Conservation (phyloP, 92 coral and sea anemone species). For the Pocillopora meandrina region DNA sequence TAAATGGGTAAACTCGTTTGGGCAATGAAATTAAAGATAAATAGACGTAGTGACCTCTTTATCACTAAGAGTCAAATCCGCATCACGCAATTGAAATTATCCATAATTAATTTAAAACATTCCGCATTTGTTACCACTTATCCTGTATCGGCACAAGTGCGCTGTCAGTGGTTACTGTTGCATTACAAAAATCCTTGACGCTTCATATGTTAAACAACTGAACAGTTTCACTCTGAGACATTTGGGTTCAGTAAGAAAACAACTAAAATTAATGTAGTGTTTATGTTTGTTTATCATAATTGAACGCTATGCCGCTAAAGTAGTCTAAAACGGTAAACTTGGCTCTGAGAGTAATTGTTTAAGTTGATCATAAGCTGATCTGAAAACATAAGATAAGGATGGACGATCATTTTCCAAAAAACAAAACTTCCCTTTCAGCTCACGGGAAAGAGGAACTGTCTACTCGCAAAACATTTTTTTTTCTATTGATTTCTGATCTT, state of each 20-base stretch:
- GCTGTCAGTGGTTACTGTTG: background rate
- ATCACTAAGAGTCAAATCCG: no score
- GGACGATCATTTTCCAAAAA: background rate
- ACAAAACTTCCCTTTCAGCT: conserved; percentile 6
- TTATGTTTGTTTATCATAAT: conserved; percentile 1
- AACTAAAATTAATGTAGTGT: background rate
- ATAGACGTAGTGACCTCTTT: no score
- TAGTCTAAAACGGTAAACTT: background rate
- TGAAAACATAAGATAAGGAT: background rate
- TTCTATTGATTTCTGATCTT: background rate
- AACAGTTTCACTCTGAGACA: background rate
- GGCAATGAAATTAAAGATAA: no score
- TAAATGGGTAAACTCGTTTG: no score
- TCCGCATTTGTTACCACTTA: no score
- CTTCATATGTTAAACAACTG: background rate
- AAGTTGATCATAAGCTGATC: background rate
- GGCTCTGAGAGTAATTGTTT: background rate
- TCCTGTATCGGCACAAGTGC: background rate
- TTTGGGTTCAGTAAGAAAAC: background rate
- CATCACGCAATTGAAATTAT: no score
- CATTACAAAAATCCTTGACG: background rate
- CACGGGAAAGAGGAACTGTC: background rate
- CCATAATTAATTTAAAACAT: no score
- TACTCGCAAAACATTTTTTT: background rate
- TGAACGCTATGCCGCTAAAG: background rate